These are phyloP conservation scores for Haemorhous mexicanus DNA, from an alignment of 2,113 vertebrate genomes.

Conservation along the genomic window DNA sequence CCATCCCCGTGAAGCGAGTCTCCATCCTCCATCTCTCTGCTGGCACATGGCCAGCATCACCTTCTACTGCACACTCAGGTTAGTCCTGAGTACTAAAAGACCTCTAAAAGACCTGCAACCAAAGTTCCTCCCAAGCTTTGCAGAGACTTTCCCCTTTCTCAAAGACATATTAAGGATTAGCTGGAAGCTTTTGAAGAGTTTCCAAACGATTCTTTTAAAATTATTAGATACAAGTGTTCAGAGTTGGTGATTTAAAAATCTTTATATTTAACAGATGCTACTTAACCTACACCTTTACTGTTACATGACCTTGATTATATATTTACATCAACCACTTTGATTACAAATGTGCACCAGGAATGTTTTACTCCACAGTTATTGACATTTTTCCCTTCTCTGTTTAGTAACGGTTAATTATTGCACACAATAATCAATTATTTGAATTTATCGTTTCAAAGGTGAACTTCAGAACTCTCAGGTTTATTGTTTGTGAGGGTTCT, in stretches of 20 bases:
- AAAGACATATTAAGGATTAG: neutral
- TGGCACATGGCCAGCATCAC: neutral
- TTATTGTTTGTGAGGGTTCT: neutral
- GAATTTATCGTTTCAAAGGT: conserved; percentile 33
- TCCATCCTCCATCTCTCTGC: neutral
- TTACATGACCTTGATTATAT: neutral
- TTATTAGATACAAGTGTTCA: neutral
- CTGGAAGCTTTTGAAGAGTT: neutral
- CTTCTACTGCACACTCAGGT: neutral
- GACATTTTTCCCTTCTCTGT: conserved; percentile 21
- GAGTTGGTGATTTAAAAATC: neutral
- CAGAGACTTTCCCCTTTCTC: neutral
- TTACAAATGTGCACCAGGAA: neutral
- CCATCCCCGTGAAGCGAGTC: fast-evolving
- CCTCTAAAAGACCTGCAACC: neutral
- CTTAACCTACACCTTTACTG: neutral
- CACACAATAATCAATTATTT: conserved; percentile 28
- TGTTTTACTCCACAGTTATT: neutral
- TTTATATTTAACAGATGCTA: neutral
- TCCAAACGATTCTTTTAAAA: neutral
- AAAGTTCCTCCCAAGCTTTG: neutral
- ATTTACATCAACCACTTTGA: neutral
- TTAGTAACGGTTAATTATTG: conserved; percentile 34
- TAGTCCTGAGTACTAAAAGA: neutral
- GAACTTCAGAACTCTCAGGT: neutral